Base-by-base conservation (phyloP, 92 coral and sea anemone genomes). In the Epizoanthus ramosus region DNA sequence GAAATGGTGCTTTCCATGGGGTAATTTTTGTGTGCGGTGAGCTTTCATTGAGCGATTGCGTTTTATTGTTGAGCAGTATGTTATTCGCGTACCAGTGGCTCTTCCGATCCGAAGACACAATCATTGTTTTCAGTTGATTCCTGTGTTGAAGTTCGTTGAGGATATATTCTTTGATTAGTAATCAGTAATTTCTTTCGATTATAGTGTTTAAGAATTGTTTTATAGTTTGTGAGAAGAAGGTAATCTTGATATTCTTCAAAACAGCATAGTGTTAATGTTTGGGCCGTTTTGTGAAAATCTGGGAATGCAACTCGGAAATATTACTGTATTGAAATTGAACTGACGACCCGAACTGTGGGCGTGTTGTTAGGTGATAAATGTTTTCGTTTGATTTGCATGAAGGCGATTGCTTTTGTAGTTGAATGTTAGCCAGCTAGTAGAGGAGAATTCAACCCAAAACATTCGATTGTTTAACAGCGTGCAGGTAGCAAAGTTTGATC, bases 361-460 rank as follows among this genome's bases (percentile, higher is more conserved):
- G 45, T 60, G 43, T 71, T 71, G 58, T 77, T 71, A 63, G 71
- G 70, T 77, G 82, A 77, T 69, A 77, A 77, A 77, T 50, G 58
- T 50, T 72, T 45, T 50, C 77, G 61, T 58, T n/a, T 45, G n/a
- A 24, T 10, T 37, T 19, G 35, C 54, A 21, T 57, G 71, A 21
- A 17, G 52, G 47, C 39, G 63, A 41, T 58, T 28, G 59, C 23
- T 33, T 39, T 21, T 57, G 57, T 18, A 59, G 25, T 52, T 77
- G 71, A 60, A 69, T 69, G 66, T 59, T 76, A 16, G 13, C 57
- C 43, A 35, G 24, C 24, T 39, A 61, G 82, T 70, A 77, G 50
- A 77, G 61, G 31, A 60, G 17, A 63, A 60, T 37, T 22, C 41
- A 77, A 77, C 61, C 53, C 82, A 61, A 77, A 77, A 61, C 39